Base-by-base conservation (phyloP, 2,888 invertebrate species). In the Cerastis rubricosa region DNA sequence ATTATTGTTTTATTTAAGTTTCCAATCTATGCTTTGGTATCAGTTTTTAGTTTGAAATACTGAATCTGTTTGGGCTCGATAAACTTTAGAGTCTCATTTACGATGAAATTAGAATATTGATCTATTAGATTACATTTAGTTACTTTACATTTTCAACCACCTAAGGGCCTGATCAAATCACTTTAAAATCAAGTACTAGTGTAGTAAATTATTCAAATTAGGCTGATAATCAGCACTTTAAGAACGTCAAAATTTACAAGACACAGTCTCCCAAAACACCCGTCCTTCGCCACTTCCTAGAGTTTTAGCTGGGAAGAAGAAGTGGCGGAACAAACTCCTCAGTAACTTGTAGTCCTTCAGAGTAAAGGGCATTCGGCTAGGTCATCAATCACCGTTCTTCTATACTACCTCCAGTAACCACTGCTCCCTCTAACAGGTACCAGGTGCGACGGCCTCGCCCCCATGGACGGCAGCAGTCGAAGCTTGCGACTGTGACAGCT, bases 381-480 rank as follows among this genome's bases (percentile, higher is more conserved):
- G 61, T 61, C 4, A 9, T 61, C 19, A 35, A 35, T 59, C 59
- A 17, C 29, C 9, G 19, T 70, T 43, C 14, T 11, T 35, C 19
- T 3, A 57, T 29, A 45, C 57, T 14, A 19, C 54, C 19, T 35
- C 9, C 14, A 35, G 14, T 57, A 9, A 45, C 70, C 35, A 14
- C 19, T 57, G 54, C 4, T 29, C 11, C 4, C 7, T 29, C 25
- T 25, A 25, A 1, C 80, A 95, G 95, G 95, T 95, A 2, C 94
- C 95, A 63, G 95, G 93, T 88, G 94, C 88, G 11, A 95, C 96
- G 0, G 89, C 91, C 2, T 91, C 95, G 0, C 96, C 96, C 0
- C 94, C 94, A 0, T 93, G 95, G 93, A 96, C 96, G 8, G 93
- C 95, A 0, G 94, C 96, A 2, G 94, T 96, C 22, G 96, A 94